Conservation (phyloP, 2,797 vertebrate species). For the Paratrypauchen microcephalus region DNA sequence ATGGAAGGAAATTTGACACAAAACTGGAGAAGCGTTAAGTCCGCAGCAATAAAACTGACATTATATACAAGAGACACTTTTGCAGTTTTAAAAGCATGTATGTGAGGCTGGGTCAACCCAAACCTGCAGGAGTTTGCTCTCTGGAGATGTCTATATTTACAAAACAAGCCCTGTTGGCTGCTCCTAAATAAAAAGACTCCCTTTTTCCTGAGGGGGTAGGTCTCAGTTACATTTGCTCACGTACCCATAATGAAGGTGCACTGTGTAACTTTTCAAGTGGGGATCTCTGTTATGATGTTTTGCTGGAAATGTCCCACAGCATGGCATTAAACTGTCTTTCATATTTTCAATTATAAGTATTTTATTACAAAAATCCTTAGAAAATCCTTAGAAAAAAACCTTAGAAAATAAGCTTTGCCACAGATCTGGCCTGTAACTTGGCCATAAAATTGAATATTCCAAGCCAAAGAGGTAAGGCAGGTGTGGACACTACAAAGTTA, state of each 20-base stretch:
- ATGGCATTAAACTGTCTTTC: too few relatives aligned
- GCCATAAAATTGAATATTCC: too few relatives aligned
- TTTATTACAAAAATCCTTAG: too few relatives aligned
- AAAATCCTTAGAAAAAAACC: too few relatives aligned
- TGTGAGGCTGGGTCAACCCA: constrained; percentile 24
- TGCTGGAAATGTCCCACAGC: too few relatives aligned
- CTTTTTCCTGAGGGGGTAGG: constrained; percentile 18
- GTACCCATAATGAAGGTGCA: too few relatives aligned
- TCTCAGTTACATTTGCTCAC: neutral
- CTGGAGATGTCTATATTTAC: constrained; percentile 35
- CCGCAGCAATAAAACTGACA: constrained; percentile 39
- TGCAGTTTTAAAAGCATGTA: constrained; percentile 33
- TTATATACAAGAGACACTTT: constrained; percentile 36
- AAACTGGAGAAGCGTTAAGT: constrained; percentile 59
- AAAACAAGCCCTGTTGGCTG: constrained; percentile 46
- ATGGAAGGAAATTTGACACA: constrained; percentile 53
- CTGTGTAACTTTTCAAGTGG: too few relatives aligned
- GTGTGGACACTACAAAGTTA: too few relatives aligned
- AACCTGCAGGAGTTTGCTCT: constrained; percentile 43
- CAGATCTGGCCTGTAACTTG: too few relatives aligned
- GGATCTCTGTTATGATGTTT: neutral
- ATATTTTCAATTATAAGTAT: too few relatives aligned
- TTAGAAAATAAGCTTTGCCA: too few relatives aligned
- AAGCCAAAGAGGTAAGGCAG: too few relatives aligned
- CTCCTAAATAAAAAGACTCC: constrained; percentile 32